These are phyloP conservation scores for Pocota personata DNA, from an alignment of 2,888 invertebrate genomes.

Conservation along the genomic window DNA sequence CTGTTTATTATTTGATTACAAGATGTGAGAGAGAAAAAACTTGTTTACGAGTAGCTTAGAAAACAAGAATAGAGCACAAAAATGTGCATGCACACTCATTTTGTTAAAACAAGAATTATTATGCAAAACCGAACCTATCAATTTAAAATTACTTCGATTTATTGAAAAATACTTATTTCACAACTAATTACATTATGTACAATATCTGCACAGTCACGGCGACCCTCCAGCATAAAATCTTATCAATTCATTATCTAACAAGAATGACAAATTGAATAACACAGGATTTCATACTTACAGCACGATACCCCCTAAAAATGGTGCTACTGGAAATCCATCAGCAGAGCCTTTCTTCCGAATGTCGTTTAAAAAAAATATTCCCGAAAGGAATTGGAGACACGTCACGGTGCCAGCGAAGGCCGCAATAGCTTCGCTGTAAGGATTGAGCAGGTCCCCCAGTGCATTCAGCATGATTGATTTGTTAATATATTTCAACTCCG, in stretches of 20 bases:
- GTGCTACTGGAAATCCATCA: constrained; percentile 86
- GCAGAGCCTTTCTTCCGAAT: constrained; percentile 88
- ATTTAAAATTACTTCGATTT: background rate
- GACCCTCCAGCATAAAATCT: background rate
- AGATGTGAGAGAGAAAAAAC: too few species aligned
- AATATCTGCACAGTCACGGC: background rate
- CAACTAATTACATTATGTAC: background rate
- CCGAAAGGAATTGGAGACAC: constrained; percentile 92
- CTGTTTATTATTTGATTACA: too few species aligned
- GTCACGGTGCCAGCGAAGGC: constrained; percentile 89
- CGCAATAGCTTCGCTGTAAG: constrained; percentile 82
- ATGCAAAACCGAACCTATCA: background rate
- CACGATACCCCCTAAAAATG: constrained; percentile 90
- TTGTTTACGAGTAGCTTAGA: too few species aligned
- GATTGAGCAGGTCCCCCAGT: constrained; percentile 78
- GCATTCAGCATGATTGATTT: constrained; percentile 76
- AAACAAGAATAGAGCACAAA: background rate
- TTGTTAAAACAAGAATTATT: background rate
- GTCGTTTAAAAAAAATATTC: constrained; percentile 89
- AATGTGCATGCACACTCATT: background rate
- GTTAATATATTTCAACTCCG: background rate
- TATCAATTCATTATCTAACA: background rate
- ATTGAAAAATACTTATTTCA: background rate
- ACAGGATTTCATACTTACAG: constrained; percentile 86
- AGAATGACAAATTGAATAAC: background rate